Evolutionary conservation across 2,888 invertebrate species (phyloP).

Genomic region (Parnassius glacialis): DNA sequence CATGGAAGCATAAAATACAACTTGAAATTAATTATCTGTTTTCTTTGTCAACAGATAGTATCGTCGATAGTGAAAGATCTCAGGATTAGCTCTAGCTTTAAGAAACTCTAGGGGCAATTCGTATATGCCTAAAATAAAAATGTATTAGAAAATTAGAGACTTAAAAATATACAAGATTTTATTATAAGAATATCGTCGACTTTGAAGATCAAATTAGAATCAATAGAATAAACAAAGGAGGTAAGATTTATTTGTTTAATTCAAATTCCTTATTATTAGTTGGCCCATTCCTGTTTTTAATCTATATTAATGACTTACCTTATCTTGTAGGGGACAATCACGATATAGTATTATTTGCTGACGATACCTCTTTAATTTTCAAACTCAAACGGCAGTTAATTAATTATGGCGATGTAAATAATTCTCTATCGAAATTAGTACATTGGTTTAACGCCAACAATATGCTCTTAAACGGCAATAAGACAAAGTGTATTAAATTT

Average conservation of each 20-base stretch:
- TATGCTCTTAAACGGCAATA: no score
- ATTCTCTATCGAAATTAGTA: no score
- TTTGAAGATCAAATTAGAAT: conserved; percentile 21
- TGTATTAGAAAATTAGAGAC: conserved; percentile 47
- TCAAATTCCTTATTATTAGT: no score
- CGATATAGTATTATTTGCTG: no score
- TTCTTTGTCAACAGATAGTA: conserved; percentile 50
- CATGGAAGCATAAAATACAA: neutral
- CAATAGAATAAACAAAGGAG: conserved; percentile 7
- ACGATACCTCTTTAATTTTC: no score
- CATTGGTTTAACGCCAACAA: no score
- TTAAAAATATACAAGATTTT: conserved; percentile 15
- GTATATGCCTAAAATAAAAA: conserved; percentile 49
- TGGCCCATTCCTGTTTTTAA: no score
- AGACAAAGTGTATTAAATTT: no score
- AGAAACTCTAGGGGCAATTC: conserved; percentile 58
- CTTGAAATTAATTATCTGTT: neutral
- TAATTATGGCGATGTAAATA: no score
- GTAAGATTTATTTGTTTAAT: conserved; percentile 12
- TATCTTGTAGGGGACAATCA: no score
- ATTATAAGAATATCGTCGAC: conserved; percentile 19
- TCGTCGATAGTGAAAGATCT: conserved; percentile 50
- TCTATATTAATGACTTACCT: no score
- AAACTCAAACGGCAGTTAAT: no score
- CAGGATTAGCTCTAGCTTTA: conserved; percentile 60